Evolutionary conservation across 2,888 invertebrate genomes (phyloP).

Genomic region (Drosophila merina): DNA sequence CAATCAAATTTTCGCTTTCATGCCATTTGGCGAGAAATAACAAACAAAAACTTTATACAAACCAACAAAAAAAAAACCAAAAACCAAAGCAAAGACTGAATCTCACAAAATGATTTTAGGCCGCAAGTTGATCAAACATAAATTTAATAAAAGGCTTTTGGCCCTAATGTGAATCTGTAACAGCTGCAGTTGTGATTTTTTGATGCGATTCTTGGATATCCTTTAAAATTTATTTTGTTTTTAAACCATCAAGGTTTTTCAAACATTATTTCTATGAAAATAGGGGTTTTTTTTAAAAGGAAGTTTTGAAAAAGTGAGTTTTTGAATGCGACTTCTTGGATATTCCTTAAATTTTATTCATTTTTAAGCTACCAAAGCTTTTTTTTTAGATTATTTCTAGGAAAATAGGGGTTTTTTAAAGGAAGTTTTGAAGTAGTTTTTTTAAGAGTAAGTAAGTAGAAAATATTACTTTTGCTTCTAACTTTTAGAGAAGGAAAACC

Average conservation of each 20-base stretch:
- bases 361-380: too few relatives aligned
- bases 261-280: too few relatives aligned
- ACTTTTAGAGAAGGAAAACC: too few relatives aligned
- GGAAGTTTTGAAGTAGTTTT: too few relatives aligned
- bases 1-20: constrained; percentile 72
- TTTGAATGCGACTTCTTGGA: too few relatives aligned
- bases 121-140: constrained; percentile 64
- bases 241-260: neutral
- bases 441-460: too few relatives aligned
- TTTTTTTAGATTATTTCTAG: too few relatives aligned
- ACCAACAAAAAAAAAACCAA: constrained; percentile 1
- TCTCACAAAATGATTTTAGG: constrained; percentile 53
- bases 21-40: constrained; percentile 64
- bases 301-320: too few relatives aligned
- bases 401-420: too few relatives aligned
- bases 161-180: constrained; percentile 32
- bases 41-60: constrained; percentile 1
- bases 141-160: constrained; percentile 71
- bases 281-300: too few relatives aligned
- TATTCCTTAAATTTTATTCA: too few relatives aligned
- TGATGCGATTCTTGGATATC: constrained; percentile 4
- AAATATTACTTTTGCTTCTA: too few relatives aligned
- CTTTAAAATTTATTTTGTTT: neutral
- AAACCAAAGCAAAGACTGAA: constrained; percentile 6
- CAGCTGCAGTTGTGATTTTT: constrained; percentile 10